phyloP scores from a whole-genome alignment of 2,888 invertebrate genomes.

The Margaritifera margaritifera region DNA sequence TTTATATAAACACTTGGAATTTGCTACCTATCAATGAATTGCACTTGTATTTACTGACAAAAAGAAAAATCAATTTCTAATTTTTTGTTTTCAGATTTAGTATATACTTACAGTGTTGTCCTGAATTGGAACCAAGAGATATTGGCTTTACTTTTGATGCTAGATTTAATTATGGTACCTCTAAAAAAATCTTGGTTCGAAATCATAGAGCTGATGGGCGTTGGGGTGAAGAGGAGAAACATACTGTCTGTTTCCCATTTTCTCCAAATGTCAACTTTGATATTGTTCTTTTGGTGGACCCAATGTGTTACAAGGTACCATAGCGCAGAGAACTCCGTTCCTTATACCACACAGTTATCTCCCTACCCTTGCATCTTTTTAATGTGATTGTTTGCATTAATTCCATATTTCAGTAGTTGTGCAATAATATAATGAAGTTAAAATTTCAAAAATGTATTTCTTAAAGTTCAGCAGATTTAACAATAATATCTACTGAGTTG shows the following conservation, averaged over 20 bases:
- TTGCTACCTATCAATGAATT: too few relatives aligned
- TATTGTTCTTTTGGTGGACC: constrained; percentile 9
- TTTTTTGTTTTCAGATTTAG: constrained; percentile 12
- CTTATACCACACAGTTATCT: too few relatives aligned
- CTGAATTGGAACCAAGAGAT: background rate
- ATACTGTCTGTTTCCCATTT: constrained; percentile 6
- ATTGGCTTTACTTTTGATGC: constrained; percentile 9
- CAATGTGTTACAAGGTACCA: constrained; percentile 10
- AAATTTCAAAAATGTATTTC: too few relatives aligned
- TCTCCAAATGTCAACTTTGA: constrained; percentile 6
- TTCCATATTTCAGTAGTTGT: too few relatives aligned
- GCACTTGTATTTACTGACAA: too few relatives aligned
- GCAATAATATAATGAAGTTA: too few relatives aligned
- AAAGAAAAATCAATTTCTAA: background rate
- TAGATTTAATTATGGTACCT: background rate
- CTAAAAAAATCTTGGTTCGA: background rate
- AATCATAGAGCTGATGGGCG: constrained; percentile 3
- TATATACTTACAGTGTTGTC: constrained; percentile 4
- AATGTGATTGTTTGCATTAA: too few relatives aligned
- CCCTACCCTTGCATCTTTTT: too few relatives aligned
- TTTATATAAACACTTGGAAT: too few relatives aligned
- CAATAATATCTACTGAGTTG: too few relatives aligned
- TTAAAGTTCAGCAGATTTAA: too few relatives aligned
- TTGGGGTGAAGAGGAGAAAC: constrained; percentile 8
- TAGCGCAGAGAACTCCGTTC: too few relatives aligned